Conservation (phyloP, 2,888 invertebrate genomes). For the Melangyna quadrimaculata region DNA sequence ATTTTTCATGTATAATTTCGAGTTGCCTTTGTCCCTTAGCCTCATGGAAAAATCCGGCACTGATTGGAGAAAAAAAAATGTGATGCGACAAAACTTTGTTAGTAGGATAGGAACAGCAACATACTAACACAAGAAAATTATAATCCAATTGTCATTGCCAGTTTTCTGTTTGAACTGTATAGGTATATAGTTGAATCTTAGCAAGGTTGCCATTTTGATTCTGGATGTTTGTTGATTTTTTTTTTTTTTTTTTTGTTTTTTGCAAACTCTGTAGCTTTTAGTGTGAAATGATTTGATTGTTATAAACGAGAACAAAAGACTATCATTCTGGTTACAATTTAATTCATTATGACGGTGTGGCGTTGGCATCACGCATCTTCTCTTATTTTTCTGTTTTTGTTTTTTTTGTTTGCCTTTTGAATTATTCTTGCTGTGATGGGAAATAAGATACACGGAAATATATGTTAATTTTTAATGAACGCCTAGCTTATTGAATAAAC, state of each 20-base stretch:
- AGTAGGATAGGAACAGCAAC: neutral
- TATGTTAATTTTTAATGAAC: constrained; percentile 26
- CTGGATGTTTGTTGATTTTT: neutral
- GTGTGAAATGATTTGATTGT: constrained; percentile 50
- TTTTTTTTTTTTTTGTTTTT: neutral
- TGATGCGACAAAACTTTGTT: constrained; percentile 6
- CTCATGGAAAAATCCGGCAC: neutral
- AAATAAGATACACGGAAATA: constrained; percentile 45
- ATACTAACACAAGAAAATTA: neutral
- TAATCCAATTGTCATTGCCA: constrained; percentile 14
- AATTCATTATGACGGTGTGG: constrained; percentile 2
- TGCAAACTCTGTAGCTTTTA: constrained; percentile 9
- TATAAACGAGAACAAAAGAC: constrained; percentile 47
- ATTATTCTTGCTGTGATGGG: neutral
- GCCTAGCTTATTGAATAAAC: constrained; percentile 3
- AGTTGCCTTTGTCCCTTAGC: neutral
- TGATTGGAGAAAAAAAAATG: neutral
- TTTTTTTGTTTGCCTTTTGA: too few relatives aligned
- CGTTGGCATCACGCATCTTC: constrained; percentile 22
- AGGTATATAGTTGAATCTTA: neutral
- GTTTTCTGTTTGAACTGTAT: constrained; percentile 4
- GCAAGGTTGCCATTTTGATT: neutral
- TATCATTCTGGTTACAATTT: constrained; percentile 34
- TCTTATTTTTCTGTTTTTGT: neutral
- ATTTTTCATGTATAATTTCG: too few relatives aligned